These are phyloP conservation scores for Anaspis maculata DNA, from an alignment of 2,888 invertebrate genomes.

Conservation along the genomic window DNA sequence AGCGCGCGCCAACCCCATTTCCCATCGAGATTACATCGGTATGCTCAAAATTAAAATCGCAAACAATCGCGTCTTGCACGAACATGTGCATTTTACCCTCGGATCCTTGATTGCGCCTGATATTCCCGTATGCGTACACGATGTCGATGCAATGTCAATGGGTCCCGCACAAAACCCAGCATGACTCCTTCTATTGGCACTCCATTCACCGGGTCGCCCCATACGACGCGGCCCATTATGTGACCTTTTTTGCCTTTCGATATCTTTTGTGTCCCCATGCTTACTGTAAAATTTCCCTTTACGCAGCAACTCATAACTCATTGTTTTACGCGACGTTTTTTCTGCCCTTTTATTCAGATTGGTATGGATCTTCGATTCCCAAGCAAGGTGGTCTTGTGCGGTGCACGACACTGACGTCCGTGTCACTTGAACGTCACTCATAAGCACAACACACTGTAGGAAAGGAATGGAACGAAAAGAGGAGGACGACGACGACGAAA, in stretches of 20 bases:
- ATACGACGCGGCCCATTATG: constrained; percentile 36
- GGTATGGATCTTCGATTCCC: constrained; percentile 30
- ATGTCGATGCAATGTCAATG: too few species aligned
- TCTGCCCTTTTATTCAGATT: constrained; percentile 12
- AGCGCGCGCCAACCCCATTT: too few species aligned
- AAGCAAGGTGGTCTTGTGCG: constrained; percentile 35
- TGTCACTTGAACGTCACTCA: too few species aligned
- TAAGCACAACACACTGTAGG: too few species aligned
- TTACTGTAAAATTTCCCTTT: neutral
- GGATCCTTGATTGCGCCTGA: too few species aligned
- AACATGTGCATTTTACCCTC: too few species aligned
- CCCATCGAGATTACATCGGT: constrained; percentile 30
- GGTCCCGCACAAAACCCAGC: too few species aligned
- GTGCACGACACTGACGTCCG: too few species aligned
- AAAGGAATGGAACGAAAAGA: too few species aligned
- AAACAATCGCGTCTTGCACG: constrained; percentile 22
- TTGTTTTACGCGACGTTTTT: constrained; percentile 8
- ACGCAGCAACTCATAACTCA: neutral
- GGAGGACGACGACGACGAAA: constrained; percentile 5
- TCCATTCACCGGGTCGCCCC: constrained; percentile 33
- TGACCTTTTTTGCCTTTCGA: constrained; percentile 32
- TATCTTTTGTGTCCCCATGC: constrained; percentile 15
- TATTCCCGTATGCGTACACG: too few species aligned
- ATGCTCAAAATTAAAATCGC: constrained; percentile 34
- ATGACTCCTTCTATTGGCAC: constrained; percentile 35